Percentiles rank a stretch among this genome's conserved stretches.
Conservation (phyloP, 2,113 vertebrate genomes). For the Centropristis striata region DNA sequence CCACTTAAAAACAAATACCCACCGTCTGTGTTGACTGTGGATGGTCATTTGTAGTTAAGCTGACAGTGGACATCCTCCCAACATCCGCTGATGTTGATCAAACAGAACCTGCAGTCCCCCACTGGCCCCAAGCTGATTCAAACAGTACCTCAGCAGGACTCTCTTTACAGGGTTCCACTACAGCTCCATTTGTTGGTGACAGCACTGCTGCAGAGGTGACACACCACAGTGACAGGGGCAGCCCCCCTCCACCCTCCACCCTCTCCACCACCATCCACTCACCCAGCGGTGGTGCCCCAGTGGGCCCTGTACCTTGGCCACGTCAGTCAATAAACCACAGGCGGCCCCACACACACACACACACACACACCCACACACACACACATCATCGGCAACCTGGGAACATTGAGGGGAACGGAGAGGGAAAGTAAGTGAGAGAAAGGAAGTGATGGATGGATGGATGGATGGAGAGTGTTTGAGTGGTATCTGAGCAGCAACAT, state of each 20-base stretch:
- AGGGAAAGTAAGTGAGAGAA: constrained; percentile 40
- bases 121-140: constrained; percentile 76
- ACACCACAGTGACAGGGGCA: constrained; percentile 74
- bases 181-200: constrained; percentile 82
- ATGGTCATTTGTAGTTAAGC: constrained; percentile 70
- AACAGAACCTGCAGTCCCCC: constrained; percentile 77
- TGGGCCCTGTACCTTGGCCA: constrained; percentile 63
- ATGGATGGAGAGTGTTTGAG: constrained; percentile 65
- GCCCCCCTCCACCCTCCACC: constrained; percentile 39
- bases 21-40: constrained; percentile 64
- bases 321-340: constrained; percentile 74
- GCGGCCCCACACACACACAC: constrained; percentile 39
- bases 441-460: constrained; percentile 66
- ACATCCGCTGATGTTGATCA: constrained; percentile 81
- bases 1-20: constrained; percentile 26
- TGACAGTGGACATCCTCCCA: constrained; percentile 71
- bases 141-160: constrained; percentile 78
- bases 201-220: constrained; percentile 77
- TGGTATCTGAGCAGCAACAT: constrained; percentile 51
- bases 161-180: constrained; percentile 78
- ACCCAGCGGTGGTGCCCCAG: constrained; percentile 69
- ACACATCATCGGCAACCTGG: constrained; percentile 31
- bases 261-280: constrained; percentile 64
- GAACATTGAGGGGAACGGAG: constrained; percentile 33
- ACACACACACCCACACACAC: constrained; percentile 29